A percentile compares a stretch with the other conserved stretches of the same genome.
Evolutionary conservation across 2,888 invertebrate species (phyloP).

Genomic region (Troides aeacus): DNA sequence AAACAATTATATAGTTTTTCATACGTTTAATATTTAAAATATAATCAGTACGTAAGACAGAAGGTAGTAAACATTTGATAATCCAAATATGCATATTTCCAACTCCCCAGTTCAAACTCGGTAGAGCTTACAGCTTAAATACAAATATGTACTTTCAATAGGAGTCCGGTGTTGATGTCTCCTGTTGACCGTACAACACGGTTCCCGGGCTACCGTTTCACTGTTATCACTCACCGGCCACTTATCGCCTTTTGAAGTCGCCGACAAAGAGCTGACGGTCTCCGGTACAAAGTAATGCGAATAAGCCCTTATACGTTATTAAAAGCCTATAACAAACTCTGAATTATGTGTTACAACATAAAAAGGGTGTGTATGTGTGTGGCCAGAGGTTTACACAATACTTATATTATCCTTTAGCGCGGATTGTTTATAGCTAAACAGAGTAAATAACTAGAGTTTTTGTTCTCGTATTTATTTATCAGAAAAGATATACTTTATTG

Average conservation of each 20-base stretch:
- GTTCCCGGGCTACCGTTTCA: constrained; percentile 67
- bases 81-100: constrained; percentile 3
- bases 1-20: too few relatives aligned
- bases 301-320: constrained; percentile 39
- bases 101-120: constrained; percentile 11
- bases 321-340: constrained; percentile 40
- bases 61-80: background rate
- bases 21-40: too few relatives aligned
- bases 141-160: constrained; percentile 53
- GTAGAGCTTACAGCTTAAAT: constrained; percentile 30
- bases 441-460: background rate
- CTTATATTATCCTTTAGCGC: background rate
- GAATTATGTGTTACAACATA: constrained; percentile 11
- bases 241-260: constrained; percentile 67
- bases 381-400: constrained; percentile 26
- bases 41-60: background rate
- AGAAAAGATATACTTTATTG: background rate
- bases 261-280: constrained; percentile 75
- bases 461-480: background rate
- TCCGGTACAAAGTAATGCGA: constrained; percentile 58
- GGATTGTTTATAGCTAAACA: background rate
- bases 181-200: constrained; percentile 75
- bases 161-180: constrained; percentile 41
- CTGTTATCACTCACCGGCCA: constrained; percentile 62
- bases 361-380: constrained; percentile 20